phyloP scores from a whole-genome alignment of 2,888 invertebrate species.

The Oligia fasciuncula region DNA sequence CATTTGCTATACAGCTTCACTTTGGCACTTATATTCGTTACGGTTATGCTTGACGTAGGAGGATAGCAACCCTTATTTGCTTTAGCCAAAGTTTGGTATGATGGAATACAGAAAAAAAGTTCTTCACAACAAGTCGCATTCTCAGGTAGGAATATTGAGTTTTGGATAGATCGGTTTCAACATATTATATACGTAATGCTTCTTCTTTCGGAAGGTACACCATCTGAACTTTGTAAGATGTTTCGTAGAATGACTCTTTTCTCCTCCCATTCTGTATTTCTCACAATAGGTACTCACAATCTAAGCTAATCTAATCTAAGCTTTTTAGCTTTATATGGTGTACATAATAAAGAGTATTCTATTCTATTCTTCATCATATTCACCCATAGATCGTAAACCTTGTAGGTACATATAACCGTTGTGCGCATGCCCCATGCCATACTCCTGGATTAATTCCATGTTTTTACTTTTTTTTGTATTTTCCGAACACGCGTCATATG shows the following conservation, averaged over 20 bases:
- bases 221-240: neutral
- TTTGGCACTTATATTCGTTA: neutral
- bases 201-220: too few relatives aligned
- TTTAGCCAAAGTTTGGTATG: neutral
- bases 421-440: neutral
- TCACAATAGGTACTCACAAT: neutral
- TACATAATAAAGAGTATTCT: too few relatives aligned
- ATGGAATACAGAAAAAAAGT: neutral
- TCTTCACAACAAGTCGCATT: neutral
- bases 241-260: neutral
- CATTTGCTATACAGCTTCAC: neutral
- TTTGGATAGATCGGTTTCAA: neutral
- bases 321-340: too few relatives aligned
- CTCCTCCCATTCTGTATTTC: neutral
- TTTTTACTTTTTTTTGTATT: neutral
- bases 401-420: neutral
- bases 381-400: neutral
- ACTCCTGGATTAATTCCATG: neutral
- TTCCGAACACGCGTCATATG: neutral
- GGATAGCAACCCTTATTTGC: neutral
- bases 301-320: too few relatives aligned
- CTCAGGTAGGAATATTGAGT: neutral
- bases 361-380: constrained; percentile 1
- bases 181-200: neutral
- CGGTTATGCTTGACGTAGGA: neutral